A percentile compares a stretch with the other conserved stretches of the same genome.
Evolutionary conservation across 2,797 vertebrate genomes (phyloP).

Genomic region (Arremon aurantiirostris): DNA sequence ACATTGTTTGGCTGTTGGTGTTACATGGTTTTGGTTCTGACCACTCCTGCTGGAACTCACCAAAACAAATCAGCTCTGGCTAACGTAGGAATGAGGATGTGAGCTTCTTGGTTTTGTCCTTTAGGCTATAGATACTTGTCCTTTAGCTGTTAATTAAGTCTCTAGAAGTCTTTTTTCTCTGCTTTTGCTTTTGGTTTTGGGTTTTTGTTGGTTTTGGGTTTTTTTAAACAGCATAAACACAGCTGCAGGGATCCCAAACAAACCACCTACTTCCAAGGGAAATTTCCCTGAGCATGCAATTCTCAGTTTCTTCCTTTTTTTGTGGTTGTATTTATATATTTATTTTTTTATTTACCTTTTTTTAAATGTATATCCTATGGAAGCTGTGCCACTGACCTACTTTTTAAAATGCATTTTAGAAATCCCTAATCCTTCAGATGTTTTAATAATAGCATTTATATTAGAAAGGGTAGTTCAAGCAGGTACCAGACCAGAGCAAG

Average conservation of each 20-base stretch:
- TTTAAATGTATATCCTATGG: neutral
- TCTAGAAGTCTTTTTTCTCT: neutral
- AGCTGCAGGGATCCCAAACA: neutral
- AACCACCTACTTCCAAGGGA: neutral
- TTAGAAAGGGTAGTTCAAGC: neutral
- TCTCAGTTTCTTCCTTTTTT: neutral
- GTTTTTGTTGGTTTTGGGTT: neutral
- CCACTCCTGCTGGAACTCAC: neutral
- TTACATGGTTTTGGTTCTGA: neutral
- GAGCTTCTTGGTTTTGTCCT: neutral
- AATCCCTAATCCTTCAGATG: neutral
- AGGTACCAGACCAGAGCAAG: conserved; percentile 34
- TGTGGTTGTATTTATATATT: neutral
- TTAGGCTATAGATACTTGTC: neutral
- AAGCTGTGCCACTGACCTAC: neutral
- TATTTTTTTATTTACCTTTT: neutral
- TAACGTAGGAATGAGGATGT: neutral
- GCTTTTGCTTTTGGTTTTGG: neutral
- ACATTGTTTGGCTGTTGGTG: neutral
- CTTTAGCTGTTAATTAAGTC: neutral
- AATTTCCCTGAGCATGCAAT: neutral
- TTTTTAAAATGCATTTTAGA: neutral
- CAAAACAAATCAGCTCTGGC: neutral
- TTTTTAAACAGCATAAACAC: neutral
- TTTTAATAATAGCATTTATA: neutral